Evolutionary conservation across 1,140 invertebrate genomes (phyloP).

Genomic region (Drosophila kepulauana): DNA sequence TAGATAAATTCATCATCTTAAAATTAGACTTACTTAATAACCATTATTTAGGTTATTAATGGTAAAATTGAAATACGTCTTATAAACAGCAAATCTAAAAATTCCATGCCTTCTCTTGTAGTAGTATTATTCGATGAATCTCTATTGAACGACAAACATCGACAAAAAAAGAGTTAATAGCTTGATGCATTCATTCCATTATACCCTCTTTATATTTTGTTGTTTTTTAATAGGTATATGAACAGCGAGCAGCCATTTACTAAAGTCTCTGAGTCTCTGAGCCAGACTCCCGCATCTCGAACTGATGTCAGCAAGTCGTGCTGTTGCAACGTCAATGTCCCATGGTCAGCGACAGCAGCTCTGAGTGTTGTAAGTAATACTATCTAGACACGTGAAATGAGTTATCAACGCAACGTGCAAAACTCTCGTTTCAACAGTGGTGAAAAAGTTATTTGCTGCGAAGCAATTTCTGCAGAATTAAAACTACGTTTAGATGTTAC

Average conservation of each 20-base stretch:
- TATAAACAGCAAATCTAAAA: no score
- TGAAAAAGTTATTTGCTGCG: background rate
- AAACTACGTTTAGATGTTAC: background rate
- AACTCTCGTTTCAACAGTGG: conserved; percentile 45
- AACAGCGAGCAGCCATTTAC: background rate
- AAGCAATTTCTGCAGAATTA: no score
- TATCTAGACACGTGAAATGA: conserved; percentile 82
- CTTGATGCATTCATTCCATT: background rate
- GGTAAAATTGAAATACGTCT: no score
- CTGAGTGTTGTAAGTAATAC: conserved; percentile 59
- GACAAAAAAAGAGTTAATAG: no score
- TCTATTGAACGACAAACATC: no score
- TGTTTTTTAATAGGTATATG: background rate
- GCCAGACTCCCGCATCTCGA: background rate
- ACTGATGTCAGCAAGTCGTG: background rate
- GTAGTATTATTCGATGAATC: no score
- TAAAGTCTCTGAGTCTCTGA: conserved; percentile 1
- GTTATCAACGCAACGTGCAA: conserved; percentile 63
- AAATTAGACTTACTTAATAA: no score
- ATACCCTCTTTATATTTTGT: background rate
- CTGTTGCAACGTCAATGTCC: conserved; percentile 20
- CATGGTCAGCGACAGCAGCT: conserved; percentile 14
- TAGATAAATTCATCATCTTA: no score
- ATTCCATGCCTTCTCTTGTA: no score
- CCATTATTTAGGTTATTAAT: no score